Percentiles rank a stretch among this genome's conserved stretches.
Conservation (phyloP, 2,113 vertebrate genomes). For the Sylvicapra grimmia region DNA sequence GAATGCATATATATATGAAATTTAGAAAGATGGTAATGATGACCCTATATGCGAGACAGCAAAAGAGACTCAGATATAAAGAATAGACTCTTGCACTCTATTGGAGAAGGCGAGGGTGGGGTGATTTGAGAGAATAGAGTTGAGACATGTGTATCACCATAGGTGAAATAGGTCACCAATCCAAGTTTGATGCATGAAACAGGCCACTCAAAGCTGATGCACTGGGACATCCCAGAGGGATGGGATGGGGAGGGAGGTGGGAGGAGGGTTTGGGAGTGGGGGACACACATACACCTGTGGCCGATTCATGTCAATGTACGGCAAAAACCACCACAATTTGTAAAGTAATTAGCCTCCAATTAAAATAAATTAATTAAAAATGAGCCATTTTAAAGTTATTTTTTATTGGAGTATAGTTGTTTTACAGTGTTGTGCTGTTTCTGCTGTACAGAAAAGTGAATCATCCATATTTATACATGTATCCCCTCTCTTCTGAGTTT, state of each 20-base stretch:
- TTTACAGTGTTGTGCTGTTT: background rate
- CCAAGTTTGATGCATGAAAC: background rate
- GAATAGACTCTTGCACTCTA: background rate
- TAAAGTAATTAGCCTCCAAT: background rate
- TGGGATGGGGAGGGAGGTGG: accelerated
- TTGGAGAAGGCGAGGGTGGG: background rate
- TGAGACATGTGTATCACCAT: background rate
- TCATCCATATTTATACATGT: background rate
- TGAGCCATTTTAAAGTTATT: background rate
- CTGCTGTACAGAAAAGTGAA: background rate
- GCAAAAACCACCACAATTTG: background rate
- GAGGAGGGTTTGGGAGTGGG: background rate
- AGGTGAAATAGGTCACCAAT: background rate
- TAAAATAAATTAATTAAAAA: background rate
- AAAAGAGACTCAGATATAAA: background rate
- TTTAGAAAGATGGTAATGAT: background rate
- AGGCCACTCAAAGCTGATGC: accelerated
- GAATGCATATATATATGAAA: background rate
- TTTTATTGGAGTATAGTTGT: background rate
- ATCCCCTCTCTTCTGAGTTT: background rate
- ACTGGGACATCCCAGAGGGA: background rate
- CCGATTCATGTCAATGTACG: background rate
- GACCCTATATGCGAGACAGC: background rate
- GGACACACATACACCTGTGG: background rate
- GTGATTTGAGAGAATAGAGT: background rate